Evolutionary conservation across 2,888 invertebrate species (phyloP), one percentile per base, ranked within the genome.

Genomic region (Cephonodes hylas): DNA sequence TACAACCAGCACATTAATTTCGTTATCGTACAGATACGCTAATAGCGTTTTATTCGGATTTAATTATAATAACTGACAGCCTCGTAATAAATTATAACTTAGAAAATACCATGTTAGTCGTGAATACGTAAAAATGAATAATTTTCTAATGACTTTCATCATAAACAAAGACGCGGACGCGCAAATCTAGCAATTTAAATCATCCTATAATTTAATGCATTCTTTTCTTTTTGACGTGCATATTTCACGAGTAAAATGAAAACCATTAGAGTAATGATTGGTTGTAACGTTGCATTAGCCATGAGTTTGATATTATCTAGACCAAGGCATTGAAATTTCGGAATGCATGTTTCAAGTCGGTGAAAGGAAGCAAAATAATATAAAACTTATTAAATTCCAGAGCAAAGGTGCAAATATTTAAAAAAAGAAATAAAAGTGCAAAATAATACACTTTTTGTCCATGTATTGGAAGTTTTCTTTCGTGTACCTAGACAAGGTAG

Each of bases 41-140:
- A 78, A 78, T 81, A 74, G 68, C 72, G 66, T 69, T 79, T 70
- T 73, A 77, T 76, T 77, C 69, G 64, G 62, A 76, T 77, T 81
- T 79, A 75, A 80, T 79, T 80, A 76, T 69, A 74, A 76, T 72
- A 77, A 31, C 15, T 44, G 34, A 56, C 42, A 57, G 7, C 23
- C 3, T n/a, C 53, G 58, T 68, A 70, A 79, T 85, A 77, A 81
- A 80, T 81, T 74, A 74, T 57, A 64, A 68, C 66, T 74, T 73
- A 77, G 67, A 75, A 73, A 71, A 64, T 64, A 71, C 64, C 58
- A 72, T 73, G 65, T 68, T 64, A 64, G 68, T 66, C 74, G 68
- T 70, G 64, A 64, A 70, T 71, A 67, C 67, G 65, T 67, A 69
- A 70, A 71, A 53, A 53, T 27, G 22, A 10, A 53, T 66, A 66